A percentile compares a stretch with the other conserved stretches of the same genome.
Evolutionary conservation across 2,888 invertebrate genomes (phyloP).

Genomic region (Tachina fera): DNA sequence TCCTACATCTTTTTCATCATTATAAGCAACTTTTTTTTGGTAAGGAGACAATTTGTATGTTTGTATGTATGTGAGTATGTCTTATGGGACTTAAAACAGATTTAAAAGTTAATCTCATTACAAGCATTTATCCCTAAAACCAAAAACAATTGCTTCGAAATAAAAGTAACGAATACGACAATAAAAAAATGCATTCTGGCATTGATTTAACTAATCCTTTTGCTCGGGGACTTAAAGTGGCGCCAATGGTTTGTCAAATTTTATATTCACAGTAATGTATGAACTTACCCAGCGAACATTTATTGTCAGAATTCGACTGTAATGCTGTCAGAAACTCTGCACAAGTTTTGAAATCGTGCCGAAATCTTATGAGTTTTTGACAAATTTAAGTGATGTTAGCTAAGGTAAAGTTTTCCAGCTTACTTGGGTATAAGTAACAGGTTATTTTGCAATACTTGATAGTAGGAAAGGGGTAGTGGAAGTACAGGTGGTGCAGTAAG

Average conservation of each 20-base stretch:
- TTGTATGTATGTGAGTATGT: not conserved
- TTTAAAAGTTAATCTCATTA: constrained; percentile 67
- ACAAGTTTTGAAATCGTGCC: too few species aligned
- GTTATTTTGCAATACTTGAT: too few species aligned
- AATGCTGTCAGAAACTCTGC: too few species aligned
- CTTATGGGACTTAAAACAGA: constrained; percentile 53
- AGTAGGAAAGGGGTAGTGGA: too few species aligned
- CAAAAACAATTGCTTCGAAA: constrained; percentile 32
- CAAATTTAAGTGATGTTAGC: too few species aligned
- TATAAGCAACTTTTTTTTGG: constrained; percentile 4
- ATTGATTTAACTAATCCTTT: constrained; percentile 65
- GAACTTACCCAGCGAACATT: too few species aligned
- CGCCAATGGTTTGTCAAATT: constrained; percentile 56
- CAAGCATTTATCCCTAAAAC: constrained; percentile 55
- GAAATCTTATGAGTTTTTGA: too few species aligned
- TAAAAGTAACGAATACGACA: constrained; percentile 19
- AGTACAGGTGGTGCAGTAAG: too few species aligned
- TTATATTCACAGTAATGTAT: constrained; percentile 12
- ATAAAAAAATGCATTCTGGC: constrained; percentile 19
- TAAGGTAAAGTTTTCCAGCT: too few species aligned
- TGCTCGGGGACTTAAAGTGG: constrained; percentile 50
- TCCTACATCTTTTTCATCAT: not conserved
- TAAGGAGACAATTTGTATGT: constrained; percentile 48
- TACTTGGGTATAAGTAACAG: too few species aligned
- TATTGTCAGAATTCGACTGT: too few species aligned